These are phyloP conservation scores for Lydus trimaculatus DNA, from an alignment of 2,888 invertebrate species.

Conservation along the genomic window DNA sequence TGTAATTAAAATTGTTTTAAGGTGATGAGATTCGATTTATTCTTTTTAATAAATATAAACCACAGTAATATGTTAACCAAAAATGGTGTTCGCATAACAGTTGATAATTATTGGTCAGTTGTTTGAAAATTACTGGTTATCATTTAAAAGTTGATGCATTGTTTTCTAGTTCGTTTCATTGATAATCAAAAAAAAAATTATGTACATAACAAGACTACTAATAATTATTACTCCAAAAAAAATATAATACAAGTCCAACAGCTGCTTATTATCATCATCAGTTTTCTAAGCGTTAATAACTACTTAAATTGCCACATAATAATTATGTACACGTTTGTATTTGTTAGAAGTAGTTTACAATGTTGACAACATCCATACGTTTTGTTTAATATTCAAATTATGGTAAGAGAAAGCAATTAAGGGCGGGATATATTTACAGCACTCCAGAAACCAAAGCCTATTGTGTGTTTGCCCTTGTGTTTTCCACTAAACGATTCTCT, in stretches of 20 bases:
- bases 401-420: slow-evolving; percentile 35
- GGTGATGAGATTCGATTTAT: slow-evolving; percentile 25
- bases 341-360: slow-evolving; percentile 4
- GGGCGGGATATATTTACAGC: slow-evolving; percentile 21
- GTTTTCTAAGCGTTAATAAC: slow-evolving; percentile 31
- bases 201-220: too few species aligned
- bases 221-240: slow-evolving; percentile 7
- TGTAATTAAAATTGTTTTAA: slow-evolving; percentile 31
- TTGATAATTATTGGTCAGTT: slow-evolving; percentile 24
- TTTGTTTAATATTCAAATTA: slow-evolving; percentile 38
- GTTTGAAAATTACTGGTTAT: slow-evolving; percentile 27
- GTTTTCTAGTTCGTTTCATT: slow-evolving; percentile 20
- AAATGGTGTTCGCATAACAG: slow-evolving; percentile 27
- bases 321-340: slow-evolving; percentile 11
- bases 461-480: neutral
- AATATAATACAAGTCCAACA: slow-evolving; percentile 6
- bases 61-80: slow-evolving; percentile 22
- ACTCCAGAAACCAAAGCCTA: neutral
- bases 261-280: slow-evolving; percentile 30
- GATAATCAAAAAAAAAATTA: slow-evolving; percentile 21
- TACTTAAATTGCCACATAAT: slow-evolving; percentile 29
- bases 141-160: slow-evolving; percentile 26
- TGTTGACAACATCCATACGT: slow-evolving; percentile 22
- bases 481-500: neutral
- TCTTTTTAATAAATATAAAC: neutral